Conservation (phyloP, 2,797 vertebrate genomes). For the Catamblyrhynchus diadema region DNA sequence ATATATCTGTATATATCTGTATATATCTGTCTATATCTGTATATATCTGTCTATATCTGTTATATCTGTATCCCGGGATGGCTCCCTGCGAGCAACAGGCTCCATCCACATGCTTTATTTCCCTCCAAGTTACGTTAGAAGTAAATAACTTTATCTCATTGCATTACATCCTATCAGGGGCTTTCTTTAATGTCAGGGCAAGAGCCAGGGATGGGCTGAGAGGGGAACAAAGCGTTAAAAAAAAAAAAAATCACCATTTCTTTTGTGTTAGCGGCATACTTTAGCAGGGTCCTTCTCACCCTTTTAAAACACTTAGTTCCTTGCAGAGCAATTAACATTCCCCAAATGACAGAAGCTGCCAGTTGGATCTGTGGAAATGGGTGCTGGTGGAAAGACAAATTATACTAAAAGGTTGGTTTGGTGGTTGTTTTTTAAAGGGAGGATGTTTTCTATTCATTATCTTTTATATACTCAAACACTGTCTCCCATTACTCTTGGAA, state of each 20-base stretch:
- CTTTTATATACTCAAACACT: slow-evolving; percentile 64
- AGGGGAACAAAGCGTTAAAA: neutral
- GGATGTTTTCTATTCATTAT: slow-evolving; percentile 66
- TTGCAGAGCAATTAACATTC: slow-evolving; percentile 40
- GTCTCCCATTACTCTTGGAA: slow-evolving; percentile 51
- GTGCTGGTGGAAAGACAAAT: neutral
- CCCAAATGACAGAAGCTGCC: neutral
- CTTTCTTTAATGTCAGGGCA: neutral
- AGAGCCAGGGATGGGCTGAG: neutral
- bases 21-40: too few relatives aligned
- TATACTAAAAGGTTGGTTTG: slow-evolving; percentile 22
- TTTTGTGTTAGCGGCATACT: neutral
- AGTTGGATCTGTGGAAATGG: neutral
- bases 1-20: too few relatives aligned
- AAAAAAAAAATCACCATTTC: neutral
- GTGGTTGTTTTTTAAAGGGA: slow-evolving; percentile 38
- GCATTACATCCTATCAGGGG: too few relatives aligned
- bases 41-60: too few relatives aligned
- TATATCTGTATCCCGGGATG: neutral
- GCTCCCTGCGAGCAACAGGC: neutral
- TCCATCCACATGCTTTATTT: neutral
- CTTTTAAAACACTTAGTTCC: neutral
- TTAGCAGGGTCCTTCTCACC: neutral
- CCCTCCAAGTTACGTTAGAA: neutral
- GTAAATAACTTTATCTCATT: neutral